Base-by-base conservation (phyloP, 1,140 invertebrate genomes). In the Oryzaephilus surinamensis region DNA sequence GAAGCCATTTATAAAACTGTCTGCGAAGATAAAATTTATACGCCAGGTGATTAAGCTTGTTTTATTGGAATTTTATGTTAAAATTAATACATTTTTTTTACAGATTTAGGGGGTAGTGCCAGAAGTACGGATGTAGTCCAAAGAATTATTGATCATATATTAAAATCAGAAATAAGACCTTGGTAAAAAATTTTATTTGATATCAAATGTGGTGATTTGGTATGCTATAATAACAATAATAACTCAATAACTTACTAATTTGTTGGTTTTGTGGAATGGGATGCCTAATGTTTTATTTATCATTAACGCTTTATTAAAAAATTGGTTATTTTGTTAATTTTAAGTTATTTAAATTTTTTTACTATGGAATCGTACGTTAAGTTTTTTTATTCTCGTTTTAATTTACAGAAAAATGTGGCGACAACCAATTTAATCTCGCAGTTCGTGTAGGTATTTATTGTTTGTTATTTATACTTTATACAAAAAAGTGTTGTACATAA, bases 1-100 rank as follows among this genome's bases (percentile, higher is more conserved):
- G 70, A 73, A 36, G 84, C 89, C 6, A 79, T 92, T 32, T 62
- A 73, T 18, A 83, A 85, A 57, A 90, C 88, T 1, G 72, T 97
- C 39, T 86, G 83, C 55, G 75, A 79, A 24, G 89, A 89, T 59
- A 71, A 77, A 45, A 67, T 92, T 23, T 74, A 84, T 38, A 92
- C 88, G 1, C 74, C 77, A 38, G 76, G 79, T 81, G 24, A 75
- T 66, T 38, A 64, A 61, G 71, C 78, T 36, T 20, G 2, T 11
- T 26, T 69, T 79, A 7, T 58, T 71, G 38, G 72, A 72, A 13
- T 48, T 65, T 80, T 21, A 65, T 78, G 27, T 58, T 67, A 21
- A 56, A 64, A 45, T 35, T 46, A 14, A 44, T 32, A n/a, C 1
- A 33, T 46, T 36, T 46, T 41, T 54, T 13, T 31, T 47, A 47